Base-by-base conservation (phyloP, 2,888 invertebrate genomes). In the Buathra laborator region DNA sequence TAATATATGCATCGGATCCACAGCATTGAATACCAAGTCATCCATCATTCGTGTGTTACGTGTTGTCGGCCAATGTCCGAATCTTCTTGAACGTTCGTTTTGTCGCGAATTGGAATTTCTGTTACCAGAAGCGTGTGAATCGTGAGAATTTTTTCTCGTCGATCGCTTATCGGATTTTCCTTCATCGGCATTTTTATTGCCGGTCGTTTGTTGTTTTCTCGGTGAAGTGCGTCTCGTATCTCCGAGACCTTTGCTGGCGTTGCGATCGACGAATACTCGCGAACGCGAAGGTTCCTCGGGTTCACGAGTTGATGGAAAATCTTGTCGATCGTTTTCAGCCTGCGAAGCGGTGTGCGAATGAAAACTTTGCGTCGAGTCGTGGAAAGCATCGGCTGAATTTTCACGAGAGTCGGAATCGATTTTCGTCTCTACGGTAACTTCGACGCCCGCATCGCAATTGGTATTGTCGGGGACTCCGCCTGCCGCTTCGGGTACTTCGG, bases 1-100 rank as follows among this genome's bases (percentile, higher is more conserved):
- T 67, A 94, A 87, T 78, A 94, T 93, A 75, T 93, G 92, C 53
- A 93, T 90, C 0, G 90, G 81, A 81, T 86, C 83, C 14, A 68
- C 70, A 44, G 68, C 56, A 19, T 66, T 76, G 12, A 79, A 51
- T 0, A 78, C 74, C 24, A 79, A 24, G 24, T 87, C 85, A 46
- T 81, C 81, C 32, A 80, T 51, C 16, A 66, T 62, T 32, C 32
- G 46, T 7, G 78, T 53, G 67, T 24, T 66, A 9, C n/a, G 37
- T 10, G 64, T 59, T 1, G 78, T 56, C n/a, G 68, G 37, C 64
- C 68, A 75, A 12, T 78, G 19, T 7, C 10, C 32, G 19, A 80
- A 79, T 46, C 16, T 53, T 14, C 32, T 37, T 9, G 16, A 6
- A 7, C 29, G 24, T 14, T 71, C 37, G 48, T 32, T 44, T 24